Conservation (phyloP, 2,797 vertebrate genomes). For the Chaunax sp. region DNA sequence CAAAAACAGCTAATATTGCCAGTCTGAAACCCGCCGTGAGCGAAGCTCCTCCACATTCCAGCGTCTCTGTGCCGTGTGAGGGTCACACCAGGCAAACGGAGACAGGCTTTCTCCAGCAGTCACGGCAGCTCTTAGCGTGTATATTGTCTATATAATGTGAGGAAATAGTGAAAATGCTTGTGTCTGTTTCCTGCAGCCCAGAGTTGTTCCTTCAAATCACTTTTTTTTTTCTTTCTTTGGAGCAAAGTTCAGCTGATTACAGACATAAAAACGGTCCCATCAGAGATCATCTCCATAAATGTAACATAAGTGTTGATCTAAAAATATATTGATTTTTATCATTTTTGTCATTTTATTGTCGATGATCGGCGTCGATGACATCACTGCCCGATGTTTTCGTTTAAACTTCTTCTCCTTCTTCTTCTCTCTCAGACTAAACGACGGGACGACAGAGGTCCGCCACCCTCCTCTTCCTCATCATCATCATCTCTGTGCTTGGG, state of each 20-base stretch:
- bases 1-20: constrained; percentile 47
- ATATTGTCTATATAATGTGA: not conserved
- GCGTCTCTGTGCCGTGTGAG: constrained; percentile 22
- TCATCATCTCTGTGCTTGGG: constrained; percentile 54
- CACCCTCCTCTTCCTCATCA: constrained; percentile 19
- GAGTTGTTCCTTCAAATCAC: no score
- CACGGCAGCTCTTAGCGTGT: not conserved
- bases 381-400: not conserved
- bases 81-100: constrained; percentile 15
- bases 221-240: no score
- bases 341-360: no score
- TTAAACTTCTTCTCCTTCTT: no score
- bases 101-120: not conserved
- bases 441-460: constrained; percentile 21
- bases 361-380: not conserved
- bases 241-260: no score
- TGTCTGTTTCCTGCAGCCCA: not conserved
- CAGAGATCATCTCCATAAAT: no score
- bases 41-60: constrained; percentile 32
- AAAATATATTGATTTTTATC: no score
- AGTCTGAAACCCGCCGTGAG: constrained; percentile 28
- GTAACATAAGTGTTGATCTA: no score
- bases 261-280: no score
- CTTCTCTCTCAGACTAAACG: constrained; percentile 62
- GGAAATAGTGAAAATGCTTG: not conserved